Base-by-base conservation (phyloP, 2,888 invertebrate species). In the Lypha dubia region DNA sequence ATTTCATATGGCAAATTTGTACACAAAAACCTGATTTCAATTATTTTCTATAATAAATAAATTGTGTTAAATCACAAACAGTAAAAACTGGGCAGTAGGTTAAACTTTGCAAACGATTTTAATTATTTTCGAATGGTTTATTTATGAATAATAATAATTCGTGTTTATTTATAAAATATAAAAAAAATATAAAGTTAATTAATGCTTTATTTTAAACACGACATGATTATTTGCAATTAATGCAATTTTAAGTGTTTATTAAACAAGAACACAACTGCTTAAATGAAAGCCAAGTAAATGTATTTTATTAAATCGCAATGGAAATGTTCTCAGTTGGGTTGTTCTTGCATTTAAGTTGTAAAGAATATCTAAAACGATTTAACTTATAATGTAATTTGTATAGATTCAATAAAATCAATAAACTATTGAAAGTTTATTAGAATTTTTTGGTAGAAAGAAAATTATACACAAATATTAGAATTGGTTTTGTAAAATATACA, bases 181-280 rank as follows among this genome's bases (percentile, higher is more conserved):
- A 51, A 70, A 62, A 56, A 76, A 58, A 46, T 76, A 58, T 58
- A 51, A 68, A 51, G 41, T 77, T 77, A 70, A 77, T 77, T 51
- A 70, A 22, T 70, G 38, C 62, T 79, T 79, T 79, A 41, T 77
- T 49, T 68, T 8, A 13, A n/a, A 22, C 5, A 62, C 11, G n/a
- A 73, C 46, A 65, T 58, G 35, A 56, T 76, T 56, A 58, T 38
- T 68, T 58, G 35, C 58, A 68, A 68, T 38, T 60, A 67, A 68
- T 68, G 13, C 58, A 17, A 53, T 60, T 58, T 58, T 46, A 49
- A 67, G 35, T 58, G 58, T n/a, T 24, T 76, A 46, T 24, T 41
- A 63, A 60, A 46, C n/a, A 71, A 28, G 1, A 15, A 44, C n/a
- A 41, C 2, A 62, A 41, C 9, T 41, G 41, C 8, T 28, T 20